phyloP scores from a whole-genome alignment of 2,888 invertebrate species.

The Lordiphosa andalusiaca region DNA sequence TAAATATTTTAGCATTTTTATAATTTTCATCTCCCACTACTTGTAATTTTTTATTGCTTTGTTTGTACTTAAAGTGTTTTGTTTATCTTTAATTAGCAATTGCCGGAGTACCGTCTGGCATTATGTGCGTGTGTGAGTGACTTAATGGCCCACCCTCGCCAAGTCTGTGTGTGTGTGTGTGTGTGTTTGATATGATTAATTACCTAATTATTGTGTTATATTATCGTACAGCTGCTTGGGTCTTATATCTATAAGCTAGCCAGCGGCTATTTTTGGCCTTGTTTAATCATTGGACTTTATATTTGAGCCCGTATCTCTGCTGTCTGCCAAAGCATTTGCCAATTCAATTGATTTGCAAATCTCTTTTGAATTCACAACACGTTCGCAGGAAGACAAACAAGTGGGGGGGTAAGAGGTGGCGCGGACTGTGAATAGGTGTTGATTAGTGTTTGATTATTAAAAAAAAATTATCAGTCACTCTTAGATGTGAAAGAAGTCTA shows the following conservation, averaged over 20 bases:
- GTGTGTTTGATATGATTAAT: conserved; percentile 55
- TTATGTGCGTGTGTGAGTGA: conserved; percentile 15
- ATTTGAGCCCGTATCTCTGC: conserved; percentile 31
- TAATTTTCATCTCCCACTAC: background rate
- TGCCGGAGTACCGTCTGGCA: conserved; percentile 18
- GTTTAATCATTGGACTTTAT: conserved; percentile 30
- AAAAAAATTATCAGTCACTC: no score
- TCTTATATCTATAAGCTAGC: conserved; percentile 35
- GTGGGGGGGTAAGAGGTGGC: no score
- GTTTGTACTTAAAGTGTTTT: conserved; percentile 54
- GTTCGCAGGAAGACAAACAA: no score
- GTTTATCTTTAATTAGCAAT: conserved; percentile 64
- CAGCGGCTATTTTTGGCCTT: conserved; percentile 29
- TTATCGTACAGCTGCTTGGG: conserved; percentile 44
- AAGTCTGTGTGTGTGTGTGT: conserved; percentile 6
- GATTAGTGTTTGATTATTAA: no score
- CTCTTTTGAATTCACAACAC: no score
- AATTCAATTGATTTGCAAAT: conserved; percentile 24
- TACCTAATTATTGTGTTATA: conserved; percentile 60
- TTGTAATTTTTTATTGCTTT: background rate
- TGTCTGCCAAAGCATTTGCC: conserved; percentile 6
- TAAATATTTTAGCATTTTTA: conserved; percentile 54
- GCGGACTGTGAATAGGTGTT: no score
- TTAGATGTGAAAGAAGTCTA: no score
- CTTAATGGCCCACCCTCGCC: conserved; percentile 50